Conservation (phyloP, 1,140 invertebrate genomes). For the Halyomorpha halys region DNA sequence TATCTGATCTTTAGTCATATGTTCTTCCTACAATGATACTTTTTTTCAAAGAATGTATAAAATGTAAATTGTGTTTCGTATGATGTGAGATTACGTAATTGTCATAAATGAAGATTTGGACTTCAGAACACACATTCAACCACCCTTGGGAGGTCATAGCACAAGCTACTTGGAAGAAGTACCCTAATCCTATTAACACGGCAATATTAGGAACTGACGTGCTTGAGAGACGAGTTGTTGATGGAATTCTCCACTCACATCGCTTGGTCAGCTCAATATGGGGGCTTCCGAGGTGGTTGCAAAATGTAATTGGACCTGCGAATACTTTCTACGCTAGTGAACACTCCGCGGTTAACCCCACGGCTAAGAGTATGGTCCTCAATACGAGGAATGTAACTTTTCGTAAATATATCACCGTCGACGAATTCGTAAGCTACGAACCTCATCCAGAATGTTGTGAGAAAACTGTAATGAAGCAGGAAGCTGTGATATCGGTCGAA, state of each 20-base stretch:
- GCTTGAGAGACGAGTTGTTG: slow-evolving; percentile 73
- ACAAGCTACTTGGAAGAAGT: slow-evolving; percentile 94
- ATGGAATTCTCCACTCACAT: slow-evolving; percentile 78
- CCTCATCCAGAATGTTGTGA: slow-evolving; percentile 68
- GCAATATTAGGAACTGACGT: slow-evolving; percentile 92
- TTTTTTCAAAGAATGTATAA: too few relatives aligned
- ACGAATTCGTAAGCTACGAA: slow-evolving; percentile 78
- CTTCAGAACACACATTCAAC: slow-evolving; percentile 39
- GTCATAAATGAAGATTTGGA: neutral
- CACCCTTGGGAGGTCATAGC: slow-evolving; percentile 97
- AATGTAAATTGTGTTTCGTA: too few relatives aligned
- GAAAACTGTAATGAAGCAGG: slow-evolving; percentile 87
- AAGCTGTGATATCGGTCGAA: slow-evolving; percentile 85
- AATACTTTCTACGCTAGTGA: slow-evolving; percentile 91
- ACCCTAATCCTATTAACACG: slow-evolving; percentile 95
- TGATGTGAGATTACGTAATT: too few relatives aligned
- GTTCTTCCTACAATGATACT: too few relatives aligned
- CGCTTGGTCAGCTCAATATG: slow-evolving; percentile 87
- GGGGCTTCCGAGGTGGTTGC: slow-evolving; percentile 85
- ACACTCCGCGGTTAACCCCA: slow-evolving; percentile 79
- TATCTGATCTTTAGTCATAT: too few relatives aligned
- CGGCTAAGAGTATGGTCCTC: slow-evolving; percentile 66
- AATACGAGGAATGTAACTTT: slow-evolving; percentile 91
- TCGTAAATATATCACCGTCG: slow-evolving; percentile 77
- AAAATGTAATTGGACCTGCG: slow-evolving; percentile 74